These are phyloP conservation scores for Psephotus haematonotus DNA, from an alignment of 2,113 vertebrate species.

Conservation along the genomic window DNA sequence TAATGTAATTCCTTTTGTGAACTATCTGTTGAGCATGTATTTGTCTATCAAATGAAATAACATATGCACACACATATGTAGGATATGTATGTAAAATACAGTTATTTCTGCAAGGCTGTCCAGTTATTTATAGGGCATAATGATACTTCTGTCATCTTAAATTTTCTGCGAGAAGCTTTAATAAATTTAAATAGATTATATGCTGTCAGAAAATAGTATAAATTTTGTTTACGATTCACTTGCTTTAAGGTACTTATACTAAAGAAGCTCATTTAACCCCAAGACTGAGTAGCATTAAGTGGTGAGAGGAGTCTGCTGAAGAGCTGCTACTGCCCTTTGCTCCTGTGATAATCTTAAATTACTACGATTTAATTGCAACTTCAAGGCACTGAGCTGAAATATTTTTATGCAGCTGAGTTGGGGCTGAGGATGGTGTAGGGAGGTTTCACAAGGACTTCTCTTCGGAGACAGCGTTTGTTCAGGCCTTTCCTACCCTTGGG, in stretches of 20 bases:
- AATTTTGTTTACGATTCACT: slow-evolving; percentile 84
- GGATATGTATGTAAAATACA: slow-evolving; percentile 5
- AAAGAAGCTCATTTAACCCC: slow-evolving; percentile 85
- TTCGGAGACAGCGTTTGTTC: not conserved
- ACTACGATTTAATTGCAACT: slow-evolving; percentile 82
- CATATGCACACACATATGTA: not conserved
- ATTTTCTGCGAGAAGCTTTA: slow-evolving; percentile 74
- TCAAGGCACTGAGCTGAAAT: slow-evolving; percentile 68
- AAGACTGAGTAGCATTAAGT: slow-evolving; percentile 79
- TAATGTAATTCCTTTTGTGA: slow-evolving; percentile 26
- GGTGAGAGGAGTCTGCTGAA: slow-evolving; percentile 75
- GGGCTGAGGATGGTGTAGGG: slow-evolving; percentile 9
- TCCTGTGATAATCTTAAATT: slow-evolving; percentile 84
- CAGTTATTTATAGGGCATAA: slow-evolving; percentile 66
- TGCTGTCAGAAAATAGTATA: slow-evolving; percentile 80
- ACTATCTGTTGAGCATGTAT: not conserved
- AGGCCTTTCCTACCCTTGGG: not conserved
- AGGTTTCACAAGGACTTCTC: slow-evolving; percentile 15
- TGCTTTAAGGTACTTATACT: slow-evolving; percentile 83
- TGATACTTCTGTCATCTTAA: slow-evolving; percentile 73
- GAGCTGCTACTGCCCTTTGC: slow-evolving; percentile 80
- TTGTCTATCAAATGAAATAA: slow-evolving; percentile 30
- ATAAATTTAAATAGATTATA: slow-evolving; percentile 80
- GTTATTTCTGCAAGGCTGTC: slow-evolving; percentile 41
- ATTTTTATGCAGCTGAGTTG: slow-evolving; percentile 34